Evolutionary conservation across 1,140 invertebrate species (phyloP), one percentile per base, ranked within the genome.

Genomic region (Ips nitidus): DNA sequence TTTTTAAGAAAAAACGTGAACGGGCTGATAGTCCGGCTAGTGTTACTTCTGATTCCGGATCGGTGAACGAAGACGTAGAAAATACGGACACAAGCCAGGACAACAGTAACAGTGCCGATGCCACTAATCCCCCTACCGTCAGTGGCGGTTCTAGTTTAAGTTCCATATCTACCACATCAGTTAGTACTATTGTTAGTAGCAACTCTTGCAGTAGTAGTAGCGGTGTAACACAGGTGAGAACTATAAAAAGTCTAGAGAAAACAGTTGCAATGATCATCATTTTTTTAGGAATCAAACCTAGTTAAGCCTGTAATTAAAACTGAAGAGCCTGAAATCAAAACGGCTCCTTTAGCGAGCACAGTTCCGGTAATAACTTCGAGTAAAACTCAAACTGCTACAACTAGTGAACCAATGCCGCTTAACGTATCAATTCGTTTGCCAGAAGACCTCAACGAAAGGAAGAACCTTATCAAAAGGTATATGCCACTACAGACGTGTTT

Each of bases 41-140:
- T 76, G 83, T 92, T 53, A 92, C 90, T 38, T 91, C 91, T 55
- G 92, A 93, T 76, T 91, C 90, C 63, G 91, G 90, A 73, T 88
- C 90, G 37, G 86, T 90, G 40, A 88, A 91, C 80, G 91, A 93
- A 78, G 91, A 92, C 75, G 86, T 84, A 4, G 90, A 92, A 75
- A 85, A 80, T 78, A 81, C 80, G 65, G 85, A 88, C 69, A 81
- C 86, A 77, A 84, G 90, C 80, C 79, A 84, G 76, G 84, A 86
- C 81, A 76, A 83, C 71, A 79, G 52, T 41, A 52, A 39, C 47
- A 53, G 47, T 40, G 41, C 84, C 79, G 82, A 86, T 77, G 53
- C 75, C 37, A 50, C 55, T 37, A 70, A 45, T 56, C 47, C 68
- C 7, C 53, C 75, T 38, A 57, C 41, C n/a, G 60, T 55, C n/a